These are phyloP conservation scores for Hydrozoanthus tunicans DNA, from an alignment of 64 coral and sea anemone genomes.

Conservation along the genomic window DNA sequence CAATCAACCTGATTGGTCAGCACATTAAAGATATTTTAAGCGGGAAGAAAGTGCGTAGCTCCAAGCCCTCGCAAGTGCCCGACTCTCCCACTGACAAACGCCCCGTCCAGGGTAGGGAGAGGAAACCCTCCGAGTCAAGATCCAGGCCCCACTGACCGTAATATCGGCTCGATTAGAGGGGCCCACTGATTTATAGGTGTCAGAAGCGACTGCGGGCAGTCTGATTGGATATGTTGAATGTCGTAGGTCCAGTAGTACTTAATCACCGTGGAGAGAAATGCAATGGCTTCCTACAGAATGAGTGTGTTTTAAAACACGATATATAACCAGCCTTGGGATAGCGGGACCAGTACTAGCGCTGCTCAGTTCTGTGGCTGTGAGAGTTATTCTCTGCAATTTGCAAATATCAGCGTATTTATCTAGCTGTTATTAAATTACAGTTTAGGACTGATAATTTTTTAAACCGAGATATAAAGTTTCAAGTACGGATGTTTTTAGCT, in stretches of 20 bases:
- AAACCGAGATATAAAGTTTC: background rate
- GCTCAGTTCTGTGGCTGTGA: too few relatives aligned
- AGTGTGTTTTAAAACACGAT: background rate
- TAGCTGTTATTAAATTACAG: background rate
- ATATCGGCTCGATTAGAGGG: background rate
- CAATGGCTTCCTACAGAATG: background rate
- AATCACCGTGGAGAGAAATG: background rate
- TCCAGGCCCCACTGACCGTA: conserved; percentile 41
- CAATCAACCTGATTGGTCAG: conserved; percentile 56
- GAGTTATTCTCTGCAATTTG: background rate
- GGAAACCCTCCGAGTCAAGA: conserved; percentile 22
- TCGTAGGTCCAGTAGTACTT: background rate
- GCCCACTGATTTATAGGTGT: background rate
- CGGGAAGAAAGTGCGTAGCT: conserved; percentile 43
- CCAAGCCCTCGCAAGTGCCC: conserved; percentile 10
- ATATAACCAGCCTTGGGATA: too few relatives aligned
- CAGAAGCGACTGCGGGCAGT: conserved; percentile 3
- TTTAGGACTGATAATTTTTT: background rate
- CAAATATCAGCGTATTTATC: background rate
- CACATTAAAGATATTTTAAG: conserved; percentile 52
- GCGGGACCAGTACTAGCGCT: too few relatives aligned
- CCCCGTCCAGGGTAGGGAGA: background rate
- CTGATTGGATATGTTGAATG: background rate
- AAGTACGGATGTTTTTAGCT: background rate
- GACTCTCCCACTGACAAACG: conserved; percentile 35